Evolutionary conservation across 2,797 vertebrate species (phyloP).

Genomic region (Hirundo rustica): DNA sequence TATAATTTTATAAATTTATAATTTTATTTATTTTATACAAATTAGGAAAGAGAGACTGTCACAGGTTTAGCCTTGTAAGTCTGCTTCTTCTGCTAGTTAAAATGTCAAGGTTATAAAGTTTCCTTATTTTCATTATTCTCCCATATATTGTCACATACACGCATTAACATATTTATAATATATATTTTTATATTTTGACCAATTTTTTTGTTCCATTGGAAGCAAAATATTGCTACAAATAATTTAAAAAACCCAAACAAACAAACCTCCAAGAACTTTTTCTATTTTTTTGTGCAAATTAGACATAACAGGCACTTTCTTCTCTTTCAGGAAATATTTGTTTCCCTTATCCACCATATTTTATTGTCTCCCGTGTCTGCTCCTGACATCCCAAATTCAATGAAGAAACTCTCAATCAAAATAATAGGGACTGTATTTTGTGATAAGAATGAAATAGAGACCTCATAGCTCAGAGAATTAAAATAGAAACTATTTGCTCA

Average conservation of each 20-base stretch:
- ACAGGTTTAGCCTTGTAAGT: neutral
- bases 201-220: neutral
- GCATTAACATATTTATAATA: fast-evolving
- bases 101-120: neutral
- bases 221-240: neutral
- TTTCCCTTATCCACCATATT: neutral
- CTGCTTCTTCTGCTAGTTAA: neutral
- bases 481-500: neutral
- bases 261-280: neutral
- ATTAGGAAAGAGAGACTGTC: neutral
- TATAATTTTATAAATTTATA: neutral
- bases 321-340: neutral
- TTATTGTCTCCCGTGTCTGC: neutral
- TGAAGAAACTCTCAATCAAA: neutral
- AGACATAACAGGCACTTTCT: neutral
- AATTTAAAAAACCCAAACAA: too few species aligned
- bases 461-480: neutral
- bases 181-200: neutral
- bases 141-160: neutral
- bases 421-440: neutral
- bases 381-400: neutral
- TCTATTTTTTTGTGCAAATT: neutral
- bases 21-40: neutral
- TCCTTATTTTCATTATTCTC: neutral
- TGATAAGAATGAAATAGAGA: neutral